Evolutionary conservation across 2,113 vertebrate genomes (phyloP).

Genomic region (Bostrychus sinensis): DNA sequence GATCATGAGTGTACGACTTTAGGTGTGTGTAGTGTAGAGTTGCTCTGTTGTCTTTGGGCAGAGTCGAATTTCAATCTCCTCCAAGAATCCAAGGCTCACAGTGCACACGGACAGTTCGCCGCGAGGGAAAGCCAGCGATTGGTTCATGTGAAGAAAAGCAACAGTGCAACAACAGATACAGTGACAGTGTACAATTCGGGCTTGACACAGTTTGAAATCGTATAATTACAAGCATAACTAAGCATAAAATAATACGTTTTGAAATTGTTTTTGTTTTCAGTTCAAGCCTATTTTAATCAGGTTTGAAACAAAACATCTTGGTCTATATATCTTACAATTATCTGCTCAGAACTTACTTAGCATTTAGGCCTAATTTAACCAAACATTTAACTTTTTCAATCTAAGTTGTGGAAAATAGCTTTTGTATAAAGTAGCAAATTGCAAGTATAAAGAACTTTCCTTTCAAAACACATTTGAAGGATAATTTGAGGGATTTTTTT

Average conservation of each 20-base stretch:
- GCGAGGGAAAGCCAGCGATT: conserved; percentile 52
- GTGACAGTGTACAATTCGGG: conserved; percentile 54
- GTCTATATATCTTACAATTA: too few species aligned
- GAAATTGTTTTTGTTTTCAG: conserved; percentile 17
- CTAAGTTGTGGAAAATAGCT: too few species aligned
- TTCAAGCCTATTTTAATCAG: neutral
- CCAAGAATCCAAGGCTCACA: conserved; percentile 46
- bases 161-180: conserved; percentile 43
- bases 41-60: conserved; percentile 56
- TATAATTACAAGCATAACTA: conserved; percentile 42
- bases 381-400: too few species aligned
- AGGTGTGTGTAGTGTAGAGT: conserved; percentile 58
- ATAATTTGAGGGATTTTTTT: too few species aligned
- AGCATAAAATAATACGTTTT: conserved; percentile 37
- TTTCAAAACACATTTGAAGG: too few species aligned
- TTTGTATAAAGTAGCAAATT: too few species aligned
- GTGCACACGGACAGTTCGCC: conserved; percentile 32
- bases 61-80: conserved; percentile 53
- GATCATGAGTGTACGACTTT: conserved; percentile 49
- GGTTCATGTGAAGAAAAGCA: conserved; percentile 33
- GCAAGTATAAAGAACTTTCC: too few species aligned
- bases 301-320: too few species aligned
- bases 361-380: too few species aligned
- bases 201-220: conserved; percentile 39
- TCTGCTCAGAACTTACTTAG: too few species aligned